These are phyloP conservation scores for Crypturellus undulatus DNA, from an alignment of 2,113 vertebrate species.

Conservation along the genomic window DNA sequence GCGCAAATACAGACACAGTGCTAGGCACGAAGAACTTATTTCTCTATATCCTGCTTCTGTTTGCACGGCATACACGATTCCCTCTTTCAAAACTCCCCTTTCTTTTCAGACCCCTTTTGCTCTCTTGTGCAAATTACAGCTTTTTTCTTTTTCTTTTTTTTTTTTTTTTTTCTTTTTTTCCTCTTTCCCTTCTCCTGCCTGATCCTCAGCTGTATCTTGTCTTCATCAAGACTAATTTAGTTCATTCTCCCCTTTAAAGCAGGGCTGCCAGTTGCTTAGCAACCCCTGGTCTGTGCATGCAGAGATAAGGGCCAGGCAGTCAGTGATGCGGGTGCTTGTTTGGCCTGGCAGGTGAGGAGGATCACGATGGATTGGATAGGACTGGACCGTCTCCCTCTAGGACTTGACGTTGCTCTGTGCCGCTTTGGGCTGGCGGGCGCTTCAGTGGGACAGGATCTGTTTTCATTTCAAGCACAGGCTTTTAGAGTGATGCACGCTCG, in stretches of 20 bases:
- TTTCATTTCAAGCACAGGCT: neutral
- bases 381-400: neutral
- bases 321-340: neutral
- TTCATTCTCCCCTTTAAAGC: conserved; percentile 16
- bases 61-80: neutral
- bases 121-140: neutral
- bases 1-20: neutral
- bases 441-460: neutral
- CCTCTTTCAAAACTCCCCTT: neutral
- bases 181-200: neutral
- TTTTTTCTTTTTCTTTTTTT: neutral
- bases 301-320: neutral
- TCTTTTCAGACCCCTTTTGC: neutral
- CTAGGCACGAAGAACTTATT: neutral
- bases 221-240: conserved; percentile 43
- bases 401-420: neutral
- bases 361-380: neutral
- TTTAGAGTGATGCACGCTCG: neutral
- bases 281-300: neutral
- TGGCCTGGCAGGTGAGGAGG: conserved; percentile 2
- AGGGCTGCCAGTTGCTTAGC: conserved; percentile 43
- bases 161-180: neutral
- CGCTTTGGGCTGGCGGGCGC: neutral
- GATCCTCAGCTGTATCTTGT: neutral
- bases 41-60: neutral